A percentile compares a stretch with the other conserved stretches of the same genome.
These are phyloP conservation scores for Centropus bengalensis DNA, from an alignment of 2,113 vertebrate species.

Conservation along the genomic window DNA sequence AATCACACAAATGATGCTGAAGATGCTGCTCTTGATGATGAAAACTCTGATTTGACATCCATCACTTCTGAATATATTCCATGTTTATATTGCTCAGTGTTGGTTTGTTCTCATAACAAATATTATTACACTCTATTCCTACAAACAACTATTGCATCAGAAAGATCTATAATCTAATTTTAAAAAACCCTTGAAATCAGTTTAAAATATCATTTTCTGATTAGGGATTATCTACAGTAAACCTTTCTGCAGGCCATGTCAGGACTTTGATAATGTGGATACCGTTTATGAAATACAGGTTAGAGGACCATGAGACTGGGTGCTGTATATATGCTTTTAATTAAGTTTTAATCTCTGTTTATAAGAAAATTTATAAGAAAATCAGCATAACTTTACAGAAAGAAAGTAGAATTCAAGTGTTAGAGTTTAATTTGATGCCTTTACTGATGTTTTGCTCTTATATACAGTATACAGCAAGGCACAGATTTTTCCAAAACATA, in stretches of 20 bases:
- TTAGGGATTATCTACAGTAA: not conserved
- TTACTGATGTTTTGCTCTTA: not conserved
- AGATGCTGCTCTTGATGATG: not conserved
- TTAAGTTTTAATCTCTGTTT: not conserved
- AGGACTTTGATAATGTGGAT: not conserved
- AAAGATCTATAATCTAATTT: not conserved
- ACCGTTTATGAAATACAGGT: not conserved
- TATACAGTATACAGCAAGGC: not conserved
- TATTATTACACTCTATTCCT: not conserved
- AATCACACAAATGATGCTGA: not conserved
- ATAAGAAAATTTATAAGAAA: not conserved
- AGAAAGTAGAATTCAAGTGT: not conserved
- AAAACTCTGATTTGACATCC: not conserved
- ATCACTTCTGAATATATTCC: not conserved
- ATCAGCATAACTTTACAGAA: not conserved
- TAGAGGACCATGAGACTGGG: not conserved
- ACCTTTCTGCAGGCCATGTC: fast-evolving
- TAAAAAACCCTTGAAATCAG: not conserved
- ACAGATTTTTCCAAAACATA: not conserved
- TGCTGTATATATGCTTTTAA: not conserved
- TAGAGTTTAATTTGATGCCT: not conserved
- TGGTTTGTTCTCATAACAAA: not conserved
- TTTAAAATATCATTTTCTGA: not conserved
- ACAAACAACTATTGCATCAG: not conserved
- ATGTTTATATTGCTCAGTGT: not conserved